A percentile compares a stretch with the other conserved stretches of the same genome.
Evolutionary conservation across 2,113 vertebrate species (phyloP).

Genomic region (Tringa solitaria): DNA sequence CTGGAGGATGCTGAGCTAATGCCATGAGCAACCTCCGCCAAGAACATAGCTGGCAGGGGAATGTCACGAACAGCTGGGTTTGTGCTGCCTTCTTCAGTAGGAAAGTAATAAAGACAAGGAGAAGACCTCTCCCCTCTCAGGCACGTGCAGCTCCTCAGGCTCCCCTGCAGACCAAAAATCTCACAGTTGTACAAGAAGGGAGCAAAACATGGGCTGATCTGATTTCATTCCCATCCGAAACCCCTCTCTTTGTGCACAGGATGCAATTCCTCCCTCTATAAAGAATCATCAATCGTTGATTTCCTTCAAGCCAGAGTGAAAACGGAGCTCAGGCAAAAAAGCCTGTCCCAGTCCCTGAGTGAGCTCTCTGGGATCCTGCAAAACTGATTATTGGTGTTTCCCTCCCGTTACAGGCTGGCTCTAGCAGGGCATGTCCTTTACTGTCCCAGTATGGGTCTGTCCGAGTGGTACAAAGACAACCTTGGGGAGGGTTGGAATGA

Average conservation of each 20-base stretch:
- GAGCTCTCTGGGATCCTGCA: background rate
- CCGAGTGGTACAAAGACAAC: background rate
- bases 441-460: background rate
- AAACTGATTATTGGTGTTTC: background rate
- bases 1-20: background rate
- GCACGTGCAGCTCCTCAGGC: background rate
- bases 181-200: background rate
- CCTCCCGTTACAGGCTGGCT: background rate
- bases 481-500: background rate
- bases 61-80: background rate
- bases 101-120: fast-evolving
- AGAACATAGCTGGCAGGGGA: background rate
- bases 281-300: background rate
- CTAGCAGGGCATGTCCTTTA: background rate
- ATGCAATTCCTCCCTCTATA: background rate
- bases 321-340: background rate
- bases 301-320: background rate
- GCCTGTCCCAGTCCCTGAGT: background rate
- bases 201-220: background rate
- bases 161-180: background rate
- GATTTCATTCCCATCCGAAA: fast-evolving
- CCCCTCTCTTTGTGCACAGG: background rate
- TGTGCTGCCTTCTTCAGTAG: background rate
- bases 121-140: background rate
- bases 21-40: fast-evolving